Evolutionary conservation across 2,797 vertebrate species (phyloP), one percentile per base, ranked within the genome.

Genomic region (Varecia variegata): DNA sequence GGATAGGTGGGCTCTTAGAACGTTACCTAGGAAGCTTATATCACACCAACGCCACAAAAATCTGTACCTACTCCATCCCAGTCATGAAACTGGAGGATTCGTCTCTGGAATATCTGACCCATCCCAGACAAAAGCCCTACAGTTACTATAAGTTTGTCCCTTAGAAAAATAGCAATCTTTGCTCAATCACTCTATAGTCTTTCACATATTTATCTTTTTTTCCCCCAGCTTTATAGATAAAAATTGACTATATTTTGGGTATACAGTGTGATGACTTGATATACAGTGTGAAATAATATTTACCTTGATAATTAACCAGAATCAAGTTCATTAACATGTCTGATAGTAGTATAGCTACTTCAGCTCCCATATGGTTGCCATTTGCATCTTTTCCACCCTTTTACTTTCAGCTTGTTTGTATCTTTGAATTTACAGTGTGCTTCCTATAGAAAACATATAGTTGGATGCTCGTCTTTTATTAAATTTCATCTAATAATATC

Each of bases 391-490:
- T 80, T 56, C 17, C 7, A 71, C 14, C 5, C 7, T 90, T 77
- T 92, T 68, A 12, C 45, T 90, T 77, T 67, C 9, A 67, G 35
- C 3, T 4, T 65, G 14, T 65, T 65, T 52, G 3, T 50, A 43
- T 82, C 68, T 47, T 73, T 85, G 30, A 88, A 88, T 85, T 15
- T 92, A 50, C 52, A 90, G 6, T n/a, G 1, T 82, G 45, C 83
- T 7, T 80, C 14, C n/a, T 68, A 3, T 5, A 89, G 32, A 87
- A 1, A 54, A 32, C 20, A 77, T 43, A 30, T 9, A 58, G 0
- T 54, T 73, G 45, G 17, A 5, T n/a, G 2, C 3, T 54, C 10
- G 7, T 6, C 11, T 14, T 73, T 81, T 54, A n/a, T 77, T 11
- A n/a, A 43, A 38, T 67, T 65, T 43, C 81, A 45, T 47, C 21